phyloP scores from a whole-genome alignment of 2,797 vertebrate species.

The Macropodus opercularis region DNA sequence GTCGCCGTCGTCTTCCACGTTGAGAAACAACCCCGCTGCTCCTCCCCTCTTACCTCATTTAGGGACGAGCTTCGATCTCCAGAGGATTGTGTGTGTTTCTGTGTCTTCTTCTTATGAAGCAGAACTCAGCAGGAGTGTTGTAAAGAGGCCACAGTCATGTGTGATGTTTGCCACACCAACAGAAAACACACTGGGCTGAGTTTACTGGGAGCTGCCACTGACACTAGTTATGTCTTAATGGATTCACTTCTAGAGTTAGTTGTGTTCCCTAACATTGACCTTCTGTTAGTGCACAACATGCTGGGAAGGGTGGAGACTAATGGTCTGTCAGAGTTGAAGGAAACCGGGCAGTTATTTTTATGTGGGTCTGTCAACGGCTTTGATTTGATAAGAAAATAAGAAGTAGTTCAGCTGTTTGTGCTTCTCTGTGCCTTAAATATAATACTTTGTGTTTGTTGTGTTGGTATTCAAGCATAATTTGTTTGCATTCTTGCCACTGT shows the following conservation, averaged over 20 bases:
- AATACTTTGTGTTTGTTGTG: too few species aligned
- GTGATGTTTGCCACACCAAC: constrained; percentile 27
- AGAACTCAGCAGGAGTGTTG: constrained; percentile 34
- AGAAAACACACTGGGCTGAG: constrained; percentile 10
- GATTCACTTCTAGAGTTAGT: constrained; percentile 10
- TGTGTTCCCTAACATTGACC: background rate
- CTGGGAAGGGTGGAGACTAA: too few species aligned
- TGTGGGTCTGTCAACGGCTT: too few species aligned
- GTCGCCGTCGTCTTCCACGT: constrained; percentile 36
- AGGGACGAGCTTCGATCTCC: constrained; percentile 30
- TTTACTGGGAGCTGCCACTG: constrained; percentile 5
- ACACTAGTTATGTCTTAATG: constrained; percentile 26
- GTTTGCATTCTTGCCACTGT: too few species aligned
- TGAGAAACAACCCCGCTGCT: constrained; percentile 50
- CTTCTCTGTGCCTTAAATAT: too few species aligned
- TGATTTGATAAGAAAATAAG: too few species aligned
- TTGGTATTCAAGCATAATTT: too few species aligned
- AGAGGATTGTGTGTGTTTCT: constrained; percentile 18
- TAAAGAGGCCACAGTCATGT: constrained; percentile 38
- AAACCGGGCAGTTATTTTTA: too few species aligned
- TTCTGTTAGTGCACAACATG: too few species aligned
- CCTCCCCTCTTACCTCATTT: constrained; percentile 61
- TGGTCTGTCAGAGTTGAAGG: too few species aligned
- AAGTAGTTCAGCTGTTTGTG: too few species aligned
- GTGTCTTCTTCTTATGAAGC: constrained; percentile 11